Conservation (phyloP, 2,888 invertebrate genomes). For the Diarsia mendica region DNA sequence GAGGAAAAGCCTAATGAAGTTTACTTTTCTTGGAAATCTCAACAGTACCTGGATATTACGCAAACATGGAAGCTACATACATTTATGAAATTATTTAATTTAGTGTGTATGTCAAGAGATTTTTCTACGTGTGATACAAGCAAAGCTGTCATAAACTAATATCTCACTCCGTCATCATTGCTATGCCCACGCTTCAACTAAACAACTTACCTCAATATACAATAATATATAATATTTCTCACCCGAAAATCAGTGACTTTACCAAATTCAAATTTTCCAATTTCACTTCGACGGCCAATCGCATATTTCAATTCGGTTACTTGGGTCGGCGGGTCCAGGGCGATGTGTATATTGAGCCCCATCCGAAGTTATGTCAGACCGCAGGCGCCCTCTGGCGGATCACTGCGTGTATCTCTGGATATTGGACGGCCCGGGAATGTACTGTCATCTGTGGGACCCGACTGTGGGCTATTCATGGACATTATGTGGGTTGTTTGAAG, state of each 20-base stretch:
- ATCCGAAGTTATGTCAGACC: constrained; percentile 29
- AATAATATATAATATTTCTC: background rate
- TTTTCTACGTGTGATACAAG: background rate
- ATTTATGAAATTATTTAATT: background rate
- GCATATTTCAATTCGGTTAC: constrained; percentile 26
- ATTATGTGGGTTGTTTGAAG: constrained; percentile 17
- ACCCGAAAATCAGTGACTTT: constrained; percentile 10
- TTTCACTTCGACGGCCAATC: background rate
- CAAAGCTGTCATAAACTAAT: background rate
- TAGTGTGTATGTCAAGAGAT: background rate
- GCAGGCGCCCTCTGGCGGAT: constrained; percentile 26
- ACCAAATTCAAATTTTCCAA: constrained; percentile 16
- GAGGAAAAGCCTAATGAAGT: background rate
- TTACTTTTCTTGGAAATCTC: background rate
- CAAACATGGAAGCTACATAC: background rate
- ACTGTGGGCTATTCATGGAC: constrained; percentile 17
- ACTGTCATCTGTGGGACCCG: constrained; percentile 17
- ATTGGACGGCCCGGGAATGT: constrained; percentile 46
- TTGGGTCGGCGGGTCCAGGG: background rate
- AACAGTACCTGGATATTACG: background rate
- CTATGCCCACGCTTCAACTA: background rate
- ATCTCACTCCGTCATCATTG: background rate
- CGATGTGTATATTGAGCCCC: constrained; percentile 16
- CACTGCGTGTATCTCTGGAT: constrained; percentile 36
- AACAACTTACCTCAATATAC: background rate